These are phyloP conservation scores for Sebastolobus alascanus DNA, from an alignment of 2,797 vertebrate genomes.

Conservation along the genomic window DNA sequence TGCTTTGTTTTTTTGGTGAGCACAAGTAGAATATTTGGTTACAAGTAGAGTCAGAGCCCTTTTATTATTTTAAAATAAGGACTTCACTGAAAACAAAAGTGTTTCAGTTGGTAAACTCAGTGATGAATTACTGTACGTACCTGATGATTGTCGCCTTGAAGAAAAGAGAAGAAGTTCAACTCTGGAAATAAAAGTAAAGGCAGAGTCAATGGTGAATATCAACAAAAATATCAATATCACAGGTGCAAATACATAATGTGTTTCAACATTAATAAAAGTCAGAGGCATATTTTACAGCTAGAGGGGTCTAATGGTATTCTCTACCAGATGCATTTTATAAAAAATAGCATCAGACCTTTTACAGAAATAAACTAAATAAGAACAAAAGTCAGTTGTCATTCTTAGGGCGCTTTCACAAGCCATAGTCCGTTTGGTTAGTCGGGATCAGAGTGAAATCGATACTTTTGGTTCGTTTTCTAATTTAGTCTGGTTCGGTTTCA, in stretches of 20 bases:
- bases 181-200: conserved; percentile 82
- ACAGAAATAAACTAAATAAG: background rate
- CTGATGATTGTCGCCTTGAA: conserved; percentile 99
- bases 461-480: no score
- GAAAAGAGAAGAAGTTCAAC: conserved; percentile 98
- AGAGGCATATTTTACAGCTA: background rate
- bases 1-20: background rate
- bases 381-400: background rate
- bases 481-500: no score
- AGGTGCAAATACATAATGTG: background rate
- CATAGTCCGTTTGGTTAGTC: no score
- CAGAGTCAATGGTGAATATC: conserved; percentile 11
- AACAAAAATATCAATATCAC: background rate
- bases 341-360: background rate
- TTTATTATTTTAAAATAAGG: background rate
- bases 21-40: background rate
- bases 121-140: conserved; percentile 77
- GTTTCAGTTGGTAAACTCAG: background rate
- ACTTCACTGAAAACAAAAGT: background rate
- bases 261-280: background rate
- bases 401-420: no score
- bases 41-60: background rate
- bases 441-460: no score
- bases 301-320: background rate
- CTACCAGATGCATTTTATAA: background rate